Conservation (phyloP, 2,888 invertebrate genomes). For the Erynnis tages region DNA sequence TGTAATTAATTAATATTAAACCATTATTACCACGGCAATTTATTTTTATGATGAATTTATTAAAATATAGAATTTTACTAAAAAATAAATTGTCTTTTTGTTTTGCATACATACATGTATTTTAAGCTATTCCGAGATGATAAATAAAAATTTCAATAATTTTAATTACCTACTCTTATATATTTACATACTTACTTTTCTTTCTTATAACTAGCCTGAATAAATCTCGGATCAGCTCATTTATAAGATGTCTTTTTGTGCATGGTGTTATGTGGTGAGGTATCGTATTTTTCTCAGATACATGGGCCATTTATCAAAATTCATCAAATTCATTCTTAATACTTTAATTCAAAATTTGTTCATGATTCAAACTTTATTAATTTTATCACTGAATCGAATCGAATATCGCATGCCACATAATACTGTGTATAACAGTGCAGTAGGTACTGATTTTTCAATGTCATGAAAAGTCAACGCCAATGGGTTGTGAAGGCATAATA, state of each 20-base stretch:
- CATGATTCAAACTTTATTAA: conserved; percentile 32
- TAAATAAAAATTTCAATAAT: not conserved
- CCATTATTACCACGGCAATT: conserved; percentile 37
- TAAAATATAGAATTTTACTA: not conserved
- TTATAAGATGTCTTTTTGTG: conserved; percentile 43
- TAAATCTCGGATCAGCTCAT: conserved; percentile 43
- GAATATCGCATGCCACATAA: conserved; percentile 74
- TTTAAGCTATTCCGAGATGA: conserved; percentile 26
- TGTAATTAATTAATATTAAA: conserved; percentile 43
- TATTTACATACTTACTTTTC: not conserved
- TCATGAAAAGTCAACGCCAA: conserved; percentile 72
- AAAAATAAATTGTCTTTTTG: conserved; percentile 25
- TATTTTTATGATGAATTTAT: conserved; percentile 37
- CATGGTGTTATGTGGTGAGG: conserved; percentile 79
- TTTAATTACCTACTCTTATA: not conserved
- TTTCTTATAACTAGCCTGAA: conserved; percentile 12
- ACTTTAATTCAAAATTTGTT: not conserved
- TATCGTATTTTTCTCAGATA: no score
- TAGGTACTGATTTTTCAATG: conserved; percentile 58
- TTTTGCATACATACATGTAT: not conserved
- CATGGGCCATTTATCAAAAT: no score
- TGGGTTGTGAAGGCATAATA: conserved; percentile 62
- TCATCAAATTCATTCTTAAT: conserved; percentile 1
- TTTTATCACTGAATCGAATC: conserved; percentile 40
- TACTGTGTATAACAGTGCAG: conserved; percentile 66